Evolutionary conservation across 2,797 vertebrate genomes (phyloP).

Genomic region (Lepilemur septentrionalis): DNA sequence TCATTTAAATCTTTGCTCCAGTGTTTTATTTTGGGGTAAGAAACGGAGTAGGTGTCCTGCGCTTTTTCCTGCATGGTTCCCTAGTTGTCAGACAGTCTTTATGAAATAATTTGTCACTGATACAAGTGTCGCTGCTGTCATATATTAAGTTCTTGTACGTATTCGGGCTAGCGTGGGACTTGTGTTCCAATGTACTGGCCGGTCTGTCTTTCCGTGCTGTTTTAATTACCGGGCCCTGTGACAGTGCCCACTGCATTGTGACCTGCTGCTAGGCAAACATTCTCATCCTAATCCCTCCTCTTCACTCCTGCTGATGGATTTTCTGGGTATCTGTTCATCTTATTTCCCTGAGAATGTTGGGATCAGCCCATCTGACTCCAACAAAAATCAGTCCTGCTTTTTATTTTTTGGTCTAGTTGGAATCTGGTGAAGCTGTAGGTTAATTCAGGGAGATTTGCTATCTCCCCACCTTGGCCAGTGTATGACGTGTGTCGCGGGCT

Average conservation of each 20-base stretch:
- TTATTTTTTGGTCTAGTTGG: background rate
- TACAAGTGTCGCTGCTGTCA: fast-evolving
- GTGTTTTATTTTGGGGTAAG: background rate
- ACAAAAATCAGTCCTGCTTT: background rate
- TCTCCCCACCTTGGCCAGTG: fast-evolving
- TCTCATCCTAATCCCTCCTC: background rate
- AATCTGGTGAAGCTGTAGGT: background rate
- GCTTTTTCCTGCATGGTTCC: background rate
- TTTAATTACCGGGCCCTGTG: fast-evolving
- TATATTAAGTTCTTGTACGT: fast-evolving
- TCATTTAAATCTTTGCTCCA: background rate
- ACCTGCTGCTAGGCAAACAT: fast-evolving
- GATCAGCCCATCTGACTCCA: background rate
- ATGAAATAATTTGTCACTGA: no score
- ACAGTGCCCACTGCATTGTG: fast-evolving
- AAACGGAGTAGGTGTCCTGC: background rate
- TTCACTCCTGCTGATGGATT: background rate
- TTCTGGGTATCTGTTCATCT: background rate
- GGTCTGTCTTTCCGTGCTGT: background rate
- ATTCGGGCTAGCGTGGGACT: background rate
- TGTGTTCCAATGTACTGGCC: fast-evolving
- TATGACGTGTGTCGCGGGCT: fast-evolving
- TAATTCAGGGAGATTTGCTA: fast-evolving
- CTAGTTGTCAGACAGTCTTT: background rate
- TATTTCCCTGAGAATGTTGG: background rate